These are phyloP conservation scores for Disparrhopalites patrizii DNA, from an alignment of 2,888 invertebrate genomes.

Conservation along the genomic window DNA sequence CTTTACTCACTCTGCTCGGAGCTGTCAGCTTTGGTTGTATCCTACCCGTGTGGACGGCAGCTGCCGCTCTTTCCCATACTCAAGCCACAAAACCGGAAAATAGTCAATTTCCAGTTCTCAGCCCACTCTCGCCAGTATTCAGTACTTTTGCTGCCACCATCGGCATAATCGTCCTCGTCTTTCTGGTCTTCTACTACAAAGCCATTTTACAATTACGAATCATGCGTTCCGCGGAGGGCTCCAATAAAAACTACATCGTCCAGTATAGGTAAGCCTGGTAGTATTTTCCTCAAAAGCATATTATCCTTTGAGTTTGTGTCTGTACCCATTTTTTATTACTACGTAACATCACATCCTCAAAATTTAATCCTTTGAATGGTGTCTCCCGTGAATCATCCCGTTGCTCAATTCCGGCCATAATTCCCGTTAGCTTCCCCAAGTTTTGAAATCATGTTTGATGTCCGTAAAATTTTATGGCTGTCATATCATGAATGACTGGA, in stretches of 20 bases:
- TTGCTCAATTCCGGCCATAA: no score
- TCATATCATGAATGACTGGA: no score
- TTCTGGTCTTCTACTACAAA: conserved; percentile 35
- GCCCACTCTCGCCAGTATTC: conserved; percentile 38
- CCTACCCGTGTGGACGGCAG: conserved; percentile 43
- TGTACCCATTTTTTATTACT: no score
- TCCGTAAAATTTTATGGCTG: no score
- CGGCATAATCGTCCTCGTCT: conserved; percentile 26
- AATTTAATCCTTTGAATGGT: no score
- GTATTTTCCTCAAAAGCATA: no score
- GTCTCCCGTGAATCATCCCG: no score
- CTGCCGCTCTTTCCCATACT: conserved; percentile 30
- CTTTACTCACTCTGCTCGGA: conserved; percentile 36
- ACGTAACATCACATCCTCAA: no score
- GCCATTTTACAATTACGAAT: conserved; percentile 30
- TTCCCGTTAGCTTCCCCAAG: no score
- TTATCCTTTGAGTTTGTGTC: neutral
- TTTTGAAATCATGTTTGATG: no score
- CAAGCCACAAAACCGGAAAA: conserved; percentile 20
- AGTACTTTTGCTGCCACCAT: conserved; percentile 34
- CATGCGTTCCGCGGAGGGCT: conserved; percentile 6
- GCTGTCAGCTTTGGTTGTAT: conserved; percentile 41
- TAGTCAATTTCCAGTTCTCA: conserved; percentile 31
- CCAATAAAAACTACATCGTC: conserved; percentile 14
- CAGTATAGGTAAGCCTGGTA: conserved; percentile 27